phyloP scores from a whole-genome alignment of 2,888 invertebrate genomes.

The Pelosia muscerda region DNA sequence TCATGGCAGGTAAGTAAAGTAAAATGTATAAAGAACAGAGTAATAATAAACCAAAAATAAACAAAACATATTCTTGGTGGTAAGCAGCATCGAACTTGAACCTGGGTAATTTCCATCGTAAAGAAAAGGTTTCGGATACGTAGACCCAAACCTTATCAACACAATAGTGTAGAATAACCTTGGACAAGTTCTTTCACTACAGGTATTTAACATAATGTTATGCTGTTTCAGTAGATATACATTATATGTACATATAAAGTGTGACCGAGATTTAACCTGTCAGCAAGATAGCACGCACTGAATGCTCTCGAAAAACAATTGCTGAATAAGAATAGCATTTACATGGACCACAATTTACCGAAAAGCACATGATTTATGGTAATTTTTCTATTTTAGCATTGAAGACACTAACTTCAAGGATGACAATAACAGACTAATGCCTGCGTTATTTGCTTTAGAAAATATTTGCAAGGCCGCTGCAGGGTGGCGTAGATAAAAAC shows the following conservation, averaged over 20 bases:
- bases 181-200: conserved; percentile 1
- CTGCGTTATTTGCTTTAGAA: background rate
- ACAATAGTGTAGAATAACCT: conserved; percentile 27
- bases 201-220: background rate
- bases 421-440: background rate
- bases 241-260: background rate
- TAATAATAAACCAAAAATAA: background rate
- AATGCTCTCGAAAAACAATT: conserved; percentile 27
- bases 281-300: too few relatives aligned
- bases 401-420: background rate
- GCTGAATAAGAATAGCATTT: conserved; percentile 18
- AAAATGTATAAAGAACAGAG: background rate
- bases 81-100: conserved; percentile 41
- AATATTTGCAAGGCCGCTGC: background rate
- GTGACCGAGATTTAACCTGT: conserved; percentile 14
- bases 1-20: background rate
- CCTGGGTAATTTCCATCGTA: conserved; percentile 31
- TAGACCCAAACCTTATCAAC: conserved; percentile 31
- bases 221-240: background rate
- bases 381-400: background rate
- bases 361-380: background rate
- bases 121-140: conserved; percentile 29
- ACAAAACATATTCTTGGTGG: background rate
- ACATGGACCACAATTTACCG: conserved; percentile 3
- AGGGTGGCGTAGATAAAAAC: background rate